Conservation (phyloP, 2,113 vertebrate species). For the Hemicordylus capensis region DNA sequence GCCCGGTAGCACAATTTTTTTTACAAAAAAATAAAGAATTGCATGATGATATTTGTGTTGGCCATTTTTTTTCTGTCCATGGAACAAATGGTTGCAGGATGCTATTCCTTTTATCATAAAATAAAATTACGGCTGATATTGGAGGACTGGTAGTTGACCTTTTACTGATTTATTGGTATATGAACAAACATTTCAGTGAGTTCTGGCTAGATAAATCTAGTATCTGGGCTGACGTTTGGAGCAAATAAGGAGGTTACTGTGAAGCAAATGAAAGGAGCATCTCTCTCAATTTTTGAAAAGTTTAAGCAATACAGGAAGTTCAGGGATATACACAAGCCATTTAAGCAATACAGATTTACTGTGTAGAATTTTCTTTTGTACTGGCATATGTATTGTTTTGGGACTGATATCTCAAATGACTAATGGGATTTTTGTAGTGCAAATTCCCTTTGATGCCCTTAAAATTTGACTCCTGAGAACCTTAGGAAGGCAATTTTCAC, state of each 20-base stretch:
- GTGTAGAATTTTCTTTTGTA: neutral
- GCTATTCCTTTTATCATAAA: neutral
- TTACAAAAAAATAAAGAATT: slow-evolving; percentile 55
- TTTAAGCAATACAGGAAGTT: neutral
- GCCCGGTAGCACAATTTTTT: slow-evolving; percentile 41
- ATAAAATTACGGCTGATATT: neutral
- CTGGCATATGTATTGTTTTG: neutral
- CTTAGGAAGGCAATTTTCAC: neutral
- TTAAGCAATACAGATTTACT: neutral
- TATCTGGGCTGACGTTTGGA: neutral
- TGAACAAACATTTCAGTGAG: neutral
- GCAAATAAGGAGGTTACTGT: too few species aligned
- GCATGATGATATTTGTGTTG: neutral
- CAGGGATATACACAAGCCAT: neutral
- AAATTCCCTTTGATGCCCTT: neutral
- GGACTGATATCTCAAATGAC: neutral
- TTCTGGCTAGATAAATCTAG: neutral
- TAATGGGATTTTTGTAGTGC: neutral
- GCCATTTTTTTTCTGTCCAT: slow-evolving; percentile 1
- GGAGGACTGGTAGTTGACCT: neutral
- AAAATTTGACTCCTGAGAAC: neutral
- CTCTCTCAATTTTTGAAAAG: neutral
- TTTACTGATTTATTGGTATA: neutral
- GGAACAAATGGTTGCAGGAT: neutral
- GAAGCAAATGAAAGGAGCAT: neutral